Evolutionary conservation across 2,113 vertebrate genomes (phyloP), one percentile per base, ranked within the genome.

Genomic region (Panurus biarmicus): DNA sequence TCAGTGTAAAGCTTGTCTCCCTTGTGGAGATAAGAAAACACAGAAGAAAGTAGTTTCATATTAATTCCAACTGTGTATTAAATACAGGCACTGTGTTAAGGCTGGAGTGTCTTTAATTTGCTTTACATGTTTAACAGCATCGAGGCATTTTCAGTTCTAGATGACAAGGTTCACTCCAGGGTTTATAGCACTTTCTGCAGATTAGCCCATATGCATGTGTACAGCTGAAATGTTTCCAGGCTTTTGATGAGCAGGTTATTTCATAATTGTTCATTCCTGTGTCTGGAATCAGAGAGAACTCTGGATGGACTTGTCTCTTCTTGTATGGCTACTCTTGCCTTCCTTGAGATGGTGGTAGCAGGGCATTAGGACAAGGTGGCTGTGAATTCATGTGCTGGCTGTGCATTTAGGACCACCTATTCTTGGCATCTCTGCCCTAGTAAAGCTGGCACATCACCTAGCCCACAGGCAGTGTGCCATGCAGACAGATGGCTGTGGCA

Each of bases 401-500:
- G 47, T 53, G 42, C 33, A 12, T 69, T 85, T 66, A 10, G 73
- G 89, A 13, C 18, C 56, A 84, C 85, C 87, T 84, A 16, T 76
- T 85, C 60, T 44, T 97, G 94, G 94, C 86, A 94, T 58, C 45
- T 64, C 25, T 85, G 71, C 67, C 53, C 65, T 10, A 60, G 62
- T 44, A 58, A 67, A 94, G n/a, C 93, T 96, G 95, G 96, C 96
- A 85, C 35, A 14, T 58, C 71, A 67, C 61, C 66, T 33, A 26
- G 40, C 10, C n/a, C 33, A 21, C 81, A 82, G 96, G 96, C 89
- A 47, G 13, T 3, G 8, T 71, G 95, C 93, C 95, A 94, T 69
- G 18, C 57, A 21, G 53, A 77, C 96, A 97, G 97, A 96, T 96
- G 96, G 97, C 94, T 70, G 45, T 35, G 79, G 81, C 50, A 95